Percentiles rank a stretch among this genome's conserved stretches.
phyloP scores from a whole-genome alignment of 2,797 vertebrate species.

The Apogon hyalosoma region DNA sequence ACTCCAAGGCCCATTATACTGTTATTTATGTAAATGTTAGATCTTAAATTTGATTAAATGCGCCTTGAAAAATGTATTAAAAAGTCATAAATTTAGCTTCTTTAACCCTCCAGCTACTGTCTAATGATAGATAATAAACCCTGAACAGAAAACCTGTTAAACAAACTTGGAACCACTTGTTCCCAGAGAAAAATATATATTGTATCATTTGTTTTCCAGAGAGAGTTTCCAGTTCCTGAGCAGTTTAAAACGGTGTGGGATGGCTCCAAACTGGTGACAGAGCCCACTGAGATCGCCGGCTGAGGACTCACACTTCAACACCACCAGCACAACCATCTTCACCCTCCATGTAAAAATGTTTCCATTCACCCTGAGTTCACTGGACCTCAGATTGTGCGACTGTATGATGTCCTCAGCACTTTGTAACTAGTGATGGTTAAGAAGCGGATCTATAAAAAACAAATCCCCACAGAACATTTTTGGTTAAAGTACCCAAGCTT shows the following conservation, averaged over 20 bases:
- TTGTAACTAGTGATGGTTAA: constrained; percentile 41
- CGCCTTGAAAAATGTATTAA: no score
- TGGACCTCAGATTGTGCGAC: constrained; percentile 11
- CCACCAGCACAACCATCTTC: neutral
- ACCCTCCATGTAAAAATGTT: neutral
- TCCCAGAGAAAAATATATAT: no score
- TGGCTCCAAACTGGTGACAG: constrained; percentile 94
- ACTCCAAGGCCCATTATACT: no score
- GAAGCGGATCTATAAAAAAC: constrained; percentile 1
- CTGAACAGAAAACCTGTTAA: no score
- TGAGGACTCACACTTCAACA: constrained; percentile 67
- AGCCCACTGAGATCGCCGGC: constrained; percentile 95
- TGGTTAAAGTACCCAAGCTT: constrained; percentile 16
- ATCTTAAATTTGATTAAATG: no score
- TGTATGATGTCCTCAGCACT: constrained; percentile 46
- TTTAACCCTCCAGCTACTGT: no score
- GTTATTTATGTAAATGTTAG: no score
- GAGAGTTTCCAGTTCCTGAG: constrained; percentile 96
- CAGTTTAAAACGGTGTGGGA: constrained; percentile 98
- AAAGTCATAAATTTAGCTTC: no score
- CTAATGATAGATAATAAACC: no score
- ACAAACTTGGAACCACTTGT: no score
- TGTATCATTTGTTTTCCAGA: constrained; percentile 79
- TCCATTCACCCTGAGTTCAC: neutral
- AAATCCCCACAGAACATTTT: constrained; percentile 20